Percentiles rank a stretch among this genome's conserved stretches.
Conservation (phyloP, 1,140 invertebrate genomes). For the Neodiprion fabricii region DNA sequence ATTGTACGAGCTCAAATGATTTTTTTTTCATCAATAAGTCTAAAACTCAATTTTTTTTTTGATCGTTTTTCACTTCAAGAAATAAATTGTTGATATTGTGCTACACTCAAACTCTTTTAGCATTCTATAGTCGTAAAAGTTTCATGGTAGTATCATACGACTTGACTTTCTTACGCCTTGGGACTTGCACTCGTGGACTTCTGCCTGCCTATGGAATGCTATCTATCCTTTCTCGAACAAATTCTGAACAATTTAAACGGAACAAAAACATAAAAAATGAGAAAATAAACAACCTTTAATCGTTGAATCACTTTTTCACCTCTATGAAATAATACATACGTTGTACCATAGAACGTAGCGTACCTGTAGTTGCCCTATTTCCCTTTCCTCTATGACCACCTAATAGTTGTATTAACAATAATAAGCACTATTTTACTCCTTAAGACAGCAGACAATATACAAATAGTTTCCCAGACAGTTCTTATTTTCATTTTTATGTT, state of each 20-base stretch:
- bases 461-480: not conserved
- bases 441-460: constrained; percentile 3
- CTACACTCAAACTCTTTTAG: not conserved
- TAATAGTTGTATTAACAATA: not conserved
- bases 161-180: constrained; percentile 13
- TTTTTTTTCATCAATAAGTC: not conserved
- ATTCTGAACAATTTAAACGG: constrained; percentile 8
- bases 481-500: not conserved
- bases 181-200: not conserved
- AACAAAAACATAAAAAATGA: not conserved
- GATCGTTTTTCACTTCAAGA: not conserved
- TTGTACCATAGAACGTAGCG: not conserved
- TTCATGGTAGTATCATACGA: constrained; percentile 5
- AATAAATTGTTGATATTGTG: constrained; percentile 14
- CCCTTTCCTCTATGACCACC: not conserved
- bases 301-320: no score
- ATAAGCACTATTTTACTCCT: not conserved
- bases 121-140: constrained; percentile 15
- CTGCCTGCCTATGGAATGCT: constrained; percentile 9
- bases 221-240: constrained; percentile 13
- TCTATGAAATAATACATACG: not conserved
- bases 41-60: not conserved
- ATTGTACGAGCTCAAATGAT: not conserved
- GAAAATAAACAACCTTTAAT: not conserved
- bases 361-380: not conserved